Percentiles rank a stretch among this genome's conserved stretches.
Evolutionary conservation across 2,113 vertebrate genomes (phyloP).

Genomic region (Cyphomyrus discorhynchus): DNA sequence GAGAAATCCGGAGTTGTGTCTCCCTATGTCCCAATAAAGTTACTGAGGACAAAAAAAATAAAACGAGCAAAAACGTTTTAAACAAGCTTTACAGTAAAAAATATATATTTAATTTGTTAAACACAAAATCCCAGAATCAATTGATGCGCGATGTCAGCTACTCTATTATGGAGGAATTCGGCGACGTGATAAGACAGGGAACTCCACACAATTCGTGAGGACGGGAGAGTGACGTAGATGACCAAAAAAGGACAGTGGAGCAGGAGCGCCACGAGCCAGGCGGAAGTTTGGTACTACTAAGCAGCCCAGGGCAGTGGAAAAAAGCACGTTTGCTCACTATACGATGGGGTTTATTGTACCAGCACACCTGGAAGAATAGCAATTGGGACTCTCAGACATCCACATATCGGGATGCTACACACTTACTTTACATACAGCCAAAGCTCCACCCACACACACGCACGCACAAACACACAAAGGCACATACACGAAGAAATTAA

Average conservation of each 20-base stretch:
- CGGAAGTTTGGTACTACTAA: slow-evolving; percentile 33
- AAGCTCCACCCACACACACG: background rate
- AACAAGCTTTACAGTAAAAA: background rate
- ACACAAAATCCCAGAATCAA: background rate
- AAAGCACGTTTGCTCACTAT: background rate
- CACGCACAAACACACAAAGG: background rate
- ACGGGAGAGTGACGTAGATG: slow-evolving; percentile 79
- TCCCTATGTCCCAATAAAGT: background rate
- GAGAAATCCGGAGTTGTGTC: background rate
- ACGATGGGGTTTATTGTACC: background rate
- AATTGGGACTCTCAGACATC: background rate
- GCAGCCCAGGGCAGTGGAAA: background rate
- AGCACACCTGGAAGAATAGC: background rate
- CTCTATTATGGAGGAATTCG: slow-evolving; percentile 52
- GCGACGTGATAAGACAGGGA: slow-evolving; percentile 64
- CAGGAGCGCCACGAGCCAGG: background rate
- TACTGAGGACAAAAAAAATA: background rate
- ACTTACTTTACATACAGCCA: background rate
- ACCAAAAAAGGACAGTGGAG: slow-evolving; percentile 78
- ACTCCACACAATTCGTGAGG: slow-evolving; percentile 55
- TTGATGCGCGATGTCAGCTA: background rate
- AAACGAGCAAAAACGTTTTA: background rate
- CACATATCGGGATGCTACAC: background rate
- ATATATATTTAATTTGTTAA: slow-evolving; percentile 2
- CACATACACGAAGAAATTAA: background rate